Percentiles rank a stretch among this genome's conserved stretches.
These are phyloP conservation scores for Leucophenga maculata DNA, from an alignment of 2,888 invertebrate species.

Conservation along the genomic window DNA sequence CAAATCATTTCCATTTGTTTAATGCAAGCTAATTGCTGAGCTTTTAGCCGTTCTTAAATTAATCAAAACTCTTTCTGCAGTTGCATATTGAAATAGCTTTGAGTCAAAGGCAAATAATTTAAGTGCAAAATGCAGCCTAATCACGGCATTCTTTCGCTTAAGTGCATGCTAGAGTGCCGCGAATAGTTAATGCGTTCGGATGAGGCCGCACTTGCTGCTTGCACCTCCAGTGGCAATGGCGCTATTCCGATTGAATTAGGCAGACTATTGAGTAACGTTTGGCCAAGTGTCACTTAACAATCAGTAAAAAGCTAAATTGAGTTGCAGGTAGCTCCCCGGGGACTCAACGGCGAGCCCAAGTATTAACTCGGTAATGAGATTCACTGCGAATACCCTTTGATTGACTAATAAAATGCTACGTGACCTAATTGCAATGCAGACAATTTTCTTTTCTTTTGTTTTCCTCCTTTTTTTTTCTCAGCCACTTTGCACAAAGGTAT, in stretches of 20 bases:
- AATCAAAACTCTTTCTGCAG: background rate
- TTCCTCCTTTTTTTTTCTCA: conserved; percentile 1
- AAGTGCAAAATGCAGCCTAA: too few relatives aligned
- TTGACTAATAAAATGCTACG: conserved; percentile 70
- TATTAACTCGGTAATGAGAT: conserved; percentile 49
- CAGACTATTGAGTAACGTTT: conserved; percentile 16
- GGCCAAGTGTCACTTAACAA: conserved; percentile 35
- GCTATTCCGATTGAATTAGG: background rate
- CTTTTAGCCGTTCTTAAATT: conserved; percentile 51
- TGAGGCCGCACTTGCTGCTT: too few relatives aligned
- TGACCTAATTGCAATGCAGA: conserved; percentile 57
- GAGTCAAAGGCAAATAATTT: too few relatives aligned
- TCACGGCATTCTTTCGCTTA: background rate
- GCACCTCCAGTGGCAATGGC: too few relatives aligned
- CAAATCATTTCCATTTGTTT: conserved; percentile 33
- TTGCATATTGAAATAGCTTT: too few relatives aligned
- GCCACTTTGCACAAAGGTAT: conserved; percentile 9
- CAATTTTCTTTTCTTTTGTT: conserved; percentile 33
- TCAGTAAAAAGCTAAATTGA: conserved; percentile 28
- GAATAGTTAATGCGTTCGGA: too few relatives aligned
- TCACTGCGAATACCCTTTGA: conserved; percentile 61
- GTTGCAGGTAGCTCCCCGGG: conserved; percentile 32
- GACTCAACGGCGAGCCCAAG: background rate
- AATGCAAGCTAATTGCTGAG: conserved; percentile 61
- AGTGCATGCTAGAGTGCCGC: too few relatives aligned